phyloP scores from a whole-genome alignment of 2,888 invertebrate genomes.

The Crepidodera aurea region DNA sequence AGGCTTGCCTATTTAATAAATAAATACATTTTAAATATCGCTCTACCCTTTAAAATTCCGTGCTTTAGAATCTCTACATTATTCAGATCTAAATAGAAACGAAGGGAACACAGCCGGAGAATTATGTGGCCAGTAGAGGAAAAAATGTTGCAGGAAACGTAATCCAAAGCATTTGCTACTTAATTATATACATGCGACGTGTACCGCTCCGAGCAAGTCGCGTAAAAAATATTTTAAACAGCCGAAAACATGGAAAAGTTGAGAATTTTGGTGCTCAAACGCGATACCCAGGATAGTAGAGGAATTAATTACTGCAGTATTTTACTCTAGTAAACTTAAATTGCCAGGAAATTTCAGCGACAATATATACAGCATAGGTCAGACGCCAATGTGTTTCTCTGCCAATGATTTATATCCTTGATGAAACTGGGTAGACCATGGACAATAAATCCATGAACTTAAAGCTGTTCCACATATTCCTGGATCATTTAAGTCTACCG shows the following conservation, averaged over 20 bases:
- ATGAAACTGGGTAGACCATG: too few relatives aligned
- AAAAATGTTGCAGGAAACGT: slow-evolving; percentile 5
- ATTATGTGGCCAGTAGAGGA: not conserved
- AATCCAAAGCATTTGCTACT: not conserved
- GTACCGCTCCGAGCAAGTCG: not conserved
- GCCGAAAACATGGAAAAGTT: not conserved
- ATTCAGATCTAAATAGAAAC: not conserved
- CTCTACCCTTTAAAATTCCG: not conserved
- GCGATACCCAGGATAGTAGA: not conserved
- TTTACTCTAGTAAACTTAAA: too few relatives aligned
- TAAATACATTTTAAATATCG: too few relatives aligned
- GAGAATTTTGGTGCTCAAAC: not conserved
- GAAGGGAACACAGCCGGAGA: not conserved
- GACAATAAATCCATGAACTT: too few relatives aligned
- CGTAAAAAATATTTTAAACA: not conserved
- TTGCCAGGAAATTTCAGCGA: too few relatives aligned
- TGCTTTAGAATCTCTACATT: not conserved
- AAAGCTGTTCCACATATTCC: too few relatives aligned
- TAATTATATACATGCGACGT: slow-evolving; percentile 3
- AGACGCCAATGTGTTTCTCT: too few relatives aligned
- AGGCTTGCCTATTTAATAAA: too few relatives aligned
- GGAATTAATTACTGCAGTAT: not conserved
- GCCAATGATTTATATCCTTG: too few relatives aligned
- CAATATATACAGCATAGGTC: too few relatives aligned
- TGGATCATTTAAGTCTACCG: too few relatives aligned